Percentiles rank a stretch among this genome's conserved stretches.
Evolutionary conservation across 2,888 invertebrate species (phyloP).

Genomic region (Cloeon dipterum): DNA sequence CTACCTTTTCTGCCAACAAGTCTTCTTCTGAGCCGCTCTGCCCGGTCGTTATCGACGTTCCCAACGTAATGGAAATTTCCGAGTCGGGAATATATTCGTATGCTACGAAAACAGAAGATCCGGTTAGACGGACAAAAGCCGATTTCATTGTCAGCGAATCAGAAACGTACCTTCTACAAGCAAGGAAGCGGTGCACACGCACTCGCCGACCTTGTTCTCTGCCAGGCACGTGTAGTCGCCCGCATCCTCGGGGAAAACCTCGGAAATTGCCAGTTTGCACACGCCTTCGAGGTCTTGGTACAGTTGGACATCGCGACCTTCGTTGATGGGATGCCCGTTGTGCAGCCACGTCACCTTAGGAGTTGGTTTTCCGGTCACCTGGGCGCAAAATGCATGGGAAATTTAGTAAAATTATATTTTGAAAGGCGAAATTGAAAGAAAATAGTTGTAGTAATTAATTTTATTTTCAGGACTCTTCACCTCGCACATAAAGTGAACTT

Average conservation of each 20-base stretch:
- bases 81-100: conserved; percentile 82
- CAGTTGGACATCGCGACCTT: conserved; percentile 53
- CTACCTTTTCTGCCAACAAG: conserved; percentile 53
- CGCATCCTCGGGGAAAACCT: conserved; percentile 78
- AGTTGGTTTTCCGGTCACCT: conserved; percentile 48
- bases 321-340: conserved; percentile 40
- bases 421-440: neutral
- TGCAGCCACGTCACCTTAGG: conserved; percentile 66
- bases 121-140: neutral
- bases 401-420: neutral
- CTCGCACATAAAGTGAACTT: conserved; percentile 46
- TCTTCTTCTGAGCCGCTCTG: conserved; percentile 60
- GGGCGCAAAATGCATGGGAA: conserved; percentile 1
- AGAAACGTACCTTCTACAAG: conserved; percentile 49
- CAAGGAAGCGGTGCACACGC: conserved; percentile 48
- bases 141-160: conserved; percentile 2
- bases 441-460: neutral
- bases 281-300: conserved; percentile 53
- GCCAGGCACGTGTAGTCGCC: conserved; percentile 70
- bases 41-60: conserved; percentile 25
- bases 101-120: conserved; percentile 28
- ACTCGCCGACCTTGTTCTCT: conserved; percentile 60
- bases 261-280: conserved; percentile 56
- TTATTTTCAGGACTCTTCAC: conserved; percentile 9
- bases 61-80: conserved; percentile 32